phyloP scores from a whole-genome alignment of 2,888 invertebrate genomes.

The Beris chalybata region DNA sequence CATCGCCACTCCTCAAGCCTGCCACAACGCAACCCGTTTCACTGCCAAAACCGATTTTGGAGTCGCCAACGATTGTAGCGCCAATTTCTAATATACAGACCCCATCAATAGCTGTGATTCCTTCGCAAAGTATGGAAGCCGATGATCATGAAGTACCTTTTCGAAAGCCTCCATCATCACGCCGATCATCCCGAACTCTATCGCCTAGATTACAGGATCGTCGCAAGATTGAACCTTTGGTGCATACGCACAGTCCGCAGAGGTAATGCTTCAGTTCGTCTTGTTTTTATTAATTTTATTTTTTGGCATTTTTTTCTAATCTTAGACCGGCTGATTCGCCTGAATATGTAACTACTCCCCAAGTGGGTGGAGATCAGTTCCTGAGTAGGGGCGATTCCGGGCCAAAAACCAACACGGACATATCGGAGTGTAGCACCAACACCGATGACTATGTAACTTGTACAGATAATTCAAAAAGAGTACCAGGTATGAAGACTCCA shows the following conservation, averaged over 20 bases:
- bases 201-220: conserved; percentile 54
- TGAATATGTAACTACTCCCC: conserved; percentile 29
- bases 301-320: conserved; percentile 10
- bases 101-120: conserved; percentile 65
- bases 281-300: neutral
- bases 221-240: conserved; percentile 40
- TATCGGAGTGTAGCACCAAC: conserved; percentile 83
- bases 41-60: conserved; percentile 14
- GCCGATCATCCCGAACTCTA: conserved; percentile 52
- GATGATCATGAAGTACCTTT: conserved; percentile 47
- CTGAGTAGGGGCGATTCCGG: conserved; percentile 73
- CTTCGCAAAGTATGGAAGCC: conserved; percentile 57
- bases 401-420: conserved; percentile 69
- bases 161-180: conserved; percentile 48
- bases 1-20: conserved; percentile 37
- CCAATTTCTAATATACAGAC: conserved; percentile 36
- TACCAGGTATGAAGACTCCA: conserved; percentile 60
- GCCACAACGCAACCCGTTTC: conserved; percentile 37
- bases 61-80: conserved; percentile 29
- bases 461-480: conserved; percentile 71
- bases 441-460: conserved; percentile 88
- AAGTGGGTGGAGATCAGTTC: conserved; percentile 16
- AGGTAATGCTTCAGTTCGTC: conserved; percentile 25
- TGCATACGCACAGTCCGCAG: conserved; percentile 36
- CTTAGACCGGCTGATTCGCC: conserved; percentile 51